phyloP scores from a whole-genome alignment of 2,888 invertebrate species.

The Stomorhina lunata region DNA sequence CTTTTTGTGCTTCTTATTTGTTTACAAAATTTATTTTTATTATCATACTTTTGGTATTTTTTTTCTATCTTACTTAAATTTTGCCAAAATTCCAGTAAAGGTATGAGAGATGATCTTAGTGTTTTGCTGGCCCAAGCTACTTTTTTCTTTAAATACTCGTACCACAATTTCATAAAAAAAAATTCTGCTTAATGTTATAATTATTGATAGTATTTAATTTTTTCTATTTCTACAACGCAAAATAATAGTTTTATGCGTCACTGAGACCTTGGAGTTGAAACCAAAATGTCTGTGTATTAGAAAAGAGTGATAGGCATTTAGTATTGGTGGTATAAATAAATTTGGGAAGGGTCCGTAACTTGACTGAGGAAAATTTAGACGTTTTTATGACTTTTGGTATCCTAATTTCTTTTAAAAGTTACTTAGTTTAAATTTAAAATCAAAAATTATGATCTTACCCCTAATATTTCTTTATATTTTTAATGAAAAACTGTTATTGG shows the following conservation, averaged over 20 bases:
- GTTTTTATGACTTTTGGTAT: no score
- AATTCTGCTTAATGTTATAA: neutral
- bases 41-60: conserved; percentile 13
- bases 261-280: neutral
- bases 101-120: neutral
- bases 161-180: neutral
- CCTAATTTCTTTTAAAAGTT: no score
- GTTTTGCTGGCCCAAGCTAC: neutral
- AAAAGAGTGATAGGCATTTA: neutral
- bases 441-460: neutral
- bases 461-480: neutral
- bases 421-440: neutral
- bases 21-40: conserved; percentile 67
- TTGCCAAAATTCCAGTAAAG: neutral
- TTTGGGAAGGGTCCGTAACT: no score
- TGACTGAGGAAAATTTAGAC: no score
- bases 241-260: conserved; percentile 9
- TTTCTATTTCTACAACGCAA: conserved; percentile 49
- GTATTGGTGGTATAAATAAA: neutral
- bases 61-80: neutral
- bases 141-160: conserved; percentile 3
- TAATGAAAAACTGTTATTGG: neutral
- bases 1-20: conserved; percentile 70
- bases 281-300: neutral
- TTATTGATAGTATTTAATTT: no score